Evolutionary conservation across 1,140 invertebrate species (phyloP), one percentile per base, ranked within the genome.

Genomic region (Heliconius hewitsoni): DNA sequence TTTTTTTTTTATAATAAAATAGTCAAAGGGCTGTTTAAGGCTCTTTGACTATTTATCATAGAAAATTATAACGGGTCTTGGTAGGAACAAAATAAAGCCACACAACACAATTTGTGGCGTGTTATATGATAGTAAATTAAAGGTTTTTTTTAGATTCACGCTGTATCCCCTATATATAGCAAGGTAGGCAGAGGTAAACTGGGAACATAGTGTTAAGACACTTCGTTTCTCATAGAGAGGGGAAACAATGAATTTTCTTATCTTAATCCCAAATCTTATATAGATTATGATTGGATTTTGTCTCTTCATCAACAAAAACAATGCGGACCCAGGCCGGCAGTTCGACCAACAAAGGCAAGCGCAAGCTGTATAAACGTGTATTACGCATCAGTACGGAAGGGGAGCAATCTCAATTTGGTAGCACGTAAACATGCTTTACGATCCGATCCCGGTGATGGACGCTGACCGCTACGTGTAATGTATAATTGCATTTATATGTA

Each of bases 341-440:
- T 75, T 75, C 77, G 74, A 46, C 16, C 42, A 13, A 46, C 4
- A 46, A 46, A 46, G 42, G 42, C 42, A 16, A 46, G 42, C 42
- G 27, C 66, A 77, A 81, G 52, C 78, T 70, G 57, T 73, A 74
- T 71, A 71, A 73, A 72, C 73, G 78, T 46, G 66, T 77, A 76
- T 71, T 81, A 81, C 78, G 73, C 76, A 73, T 60, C 74, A 75
- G 74, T 55, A 72, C 80, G 77, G 78, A 81, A 83, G 81, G 81
- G 82, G 77, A 85, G 74, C 79, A 73, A 74, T 77, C 72, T 79
- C 82, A 85, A 83, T 85, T 85, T 83, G 80, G 77, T 39, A 81
- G 77, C 72, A 66, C 82, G 74, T 85, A 85, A 85, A 85, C 82
- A 82, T 83, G 55, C 55, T 82, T 85, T 83, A 83, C 75, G 82